These are phyloP conservation scores for Corynorhinus townsendii DNA, from an alignment of 2,113 vertebrate species.

Conservation along the genomic window DNA sequence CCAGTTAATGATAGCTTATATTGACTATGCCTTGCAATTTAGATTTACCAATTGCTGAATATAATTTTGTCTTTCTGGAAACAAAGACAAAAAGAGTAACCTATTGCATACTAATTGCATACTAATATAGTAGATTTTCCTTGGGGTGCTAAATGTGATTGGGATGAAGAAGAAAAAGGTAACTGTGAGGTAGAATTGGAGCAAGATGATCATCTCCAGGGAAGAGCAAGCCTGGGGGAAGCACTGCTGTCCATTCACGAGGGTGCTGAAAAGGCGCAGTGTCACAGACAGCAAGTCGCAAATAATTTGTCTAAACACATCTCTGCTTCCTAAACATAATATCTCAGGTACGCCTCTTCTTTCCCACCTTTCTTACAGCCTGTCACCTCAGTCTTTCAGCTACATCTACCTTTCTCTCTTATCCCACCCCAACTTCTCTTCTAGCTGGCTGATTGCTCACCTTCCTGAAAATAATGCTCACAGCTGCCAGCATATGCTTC, in stretches of 20 bases:
- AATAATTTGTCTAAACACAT: background rate
- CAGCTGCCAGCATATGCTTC: background rate
- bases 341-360: background rate
- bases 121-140: background rate
- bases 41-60: background rate
- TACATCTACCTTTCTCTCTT: background rate
- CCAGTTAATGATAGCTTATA: background rate
- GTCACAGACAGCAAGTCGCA: accelerated
- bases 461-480: background rate
- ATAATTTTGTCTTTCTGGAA: background rate
- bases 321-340: background rate
- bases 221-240: too few relatives aligned
- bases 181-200: background rate
- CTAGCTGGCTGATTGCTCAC: background rate
- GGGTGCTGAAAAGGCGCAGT: slow-evolving; percentile 15
- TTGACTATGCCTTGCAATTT: background rate
- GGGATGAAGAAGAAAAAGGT: background rate
- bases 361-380: background rate
- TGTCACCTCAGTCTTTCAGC: background rate
- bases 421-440: background rate
- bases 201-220: background rate
- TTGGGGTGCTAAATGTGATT: background rate
- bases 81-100: background rate
- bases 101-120: background rate
- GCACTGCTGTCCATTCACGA: slow-evolving; percentile 8